Percentiles rank a stretch among this genome's conserved stretches.
phyloP scores from a whole-genome alignment of 2,888 invertebrate genomes.

The Tricholauxania praeusta region DNA sequence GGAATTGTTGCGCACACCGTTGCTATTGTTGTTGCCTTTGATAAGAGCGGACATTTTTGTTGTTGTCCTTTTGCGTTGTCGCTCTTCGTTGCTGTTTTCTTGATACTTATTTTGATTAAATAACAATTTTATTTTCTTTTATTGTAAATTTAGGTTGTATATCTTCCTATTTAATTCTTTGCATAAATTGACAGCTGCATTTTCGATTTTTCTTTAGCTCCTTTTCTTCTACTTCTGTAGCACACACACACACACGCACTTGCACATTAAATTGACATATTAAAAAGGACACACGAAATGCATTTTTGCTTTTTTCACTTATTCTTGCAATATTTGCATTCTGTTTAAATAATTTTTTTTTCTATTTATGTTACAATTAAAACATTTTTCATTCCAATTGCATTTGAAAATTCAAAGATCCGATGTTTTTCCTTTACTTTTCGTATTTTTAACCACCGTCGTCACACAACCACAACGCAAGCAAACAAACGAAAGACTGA shows the following conservation, averaged over 20 bases:
- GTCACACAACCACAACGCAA: conserved; percentile 20
- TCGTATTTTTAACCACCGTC: conserved; percentile 4
- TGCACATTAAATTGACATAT: conserved; percentile 16
- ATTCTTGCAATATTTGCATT: neutral
- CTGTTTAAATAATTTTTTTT: conserved; percentile 15
- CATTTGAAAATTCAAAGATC: neutral
- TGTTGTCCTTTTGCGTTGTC: conserved; percentile 39
- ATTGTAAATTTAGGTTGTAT: neutral
- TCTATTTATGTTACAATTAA: neutral
- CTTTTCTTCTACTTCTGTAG: conserved; percentile 25
- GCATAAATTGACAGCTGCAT: conserved; percentile 29
- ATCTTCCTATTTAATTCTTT: neutral
- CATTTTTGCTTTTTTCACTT: conserved; percentile 11
- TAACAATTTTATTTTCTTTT: neutral
- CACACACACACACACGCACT: conserved; percentile 3
- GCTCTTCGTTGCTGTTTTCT: conserved; percentile 37
- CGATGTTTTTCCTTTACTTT: neutral
- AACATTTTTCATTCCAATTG: neutral
- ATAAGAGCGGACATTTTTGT: conserved; percentile 33
- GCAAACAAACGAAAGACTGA: conserved; percentile 38
- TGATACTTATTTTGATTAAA: conserved; percentile 47
- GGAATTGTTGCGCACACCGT: conserved; percentile 38
- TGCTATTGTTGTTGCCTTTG: conserved; percentile 38
- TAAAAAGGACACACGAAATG: conserved; percentile 16
- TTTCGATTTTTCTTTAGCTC: conserved; percentile 34